Evolutionary conservation across 2,113 vertebrate genomes (phyloP).

Genomic region (Bos indicus): DNA sequence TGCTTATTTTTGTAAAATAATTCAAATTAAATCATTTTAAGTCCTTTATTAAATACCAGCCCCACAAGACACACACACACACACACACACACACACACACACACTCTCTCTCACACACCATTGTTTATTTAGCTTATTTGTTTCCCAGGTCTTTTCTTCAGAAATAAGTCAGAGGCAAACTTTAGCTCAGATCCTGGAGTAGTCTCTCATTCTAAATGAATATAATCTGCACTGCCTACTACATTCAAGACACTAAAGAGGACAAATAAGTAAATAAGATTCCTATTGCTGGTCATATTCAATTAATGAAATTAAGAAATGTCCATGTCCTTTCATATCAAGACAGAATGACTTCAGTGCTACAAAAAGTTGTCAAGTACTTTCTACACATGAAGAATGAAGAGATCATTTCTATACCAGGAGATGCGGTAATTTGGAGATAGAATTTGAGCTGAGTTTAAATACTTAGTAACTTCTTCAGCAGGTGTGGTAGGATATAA

Average conservation of each 20-base stretch:
- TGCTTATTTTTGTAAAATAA: slow-evolving; percentile 10
- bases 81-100: not conserved
- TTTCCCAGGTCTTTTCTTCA: slow-evolving; percentile 3
- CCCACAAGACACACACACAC: not conserved
- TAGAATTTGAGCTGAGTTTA: not conserved
- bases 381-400: not conserved
- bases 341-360: not conserved
- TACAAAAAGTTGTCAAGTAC: not conserved
- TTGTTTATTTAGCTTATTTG: not conserved
- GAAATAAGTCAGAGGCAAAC: not conserved
- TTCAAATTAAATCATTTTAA: slow-evolving; percentile 13
- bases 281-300: not conserved
- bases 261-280: not conserved
- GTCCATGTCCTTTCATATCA: not conserved
- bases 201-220: not conserved
- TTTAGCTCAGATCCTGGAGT: not conserved
- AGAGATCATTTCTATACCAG: not conserved
- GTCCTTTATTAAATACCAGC: not conserved
- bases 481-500: not conserved
- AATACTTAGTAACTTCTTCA: not conserved
- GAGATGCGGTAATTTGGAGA: not conserved
- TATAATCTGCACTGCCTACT: not conserved
- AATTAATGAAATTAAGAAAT: not conserved
- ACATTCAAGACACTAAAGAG: not conserved
- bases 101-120: not conserved